Evolutionary conservation across 2,797 vertebrate genomes (phyloP).

Genomic region (Lagodon rhomboides): DNA sequence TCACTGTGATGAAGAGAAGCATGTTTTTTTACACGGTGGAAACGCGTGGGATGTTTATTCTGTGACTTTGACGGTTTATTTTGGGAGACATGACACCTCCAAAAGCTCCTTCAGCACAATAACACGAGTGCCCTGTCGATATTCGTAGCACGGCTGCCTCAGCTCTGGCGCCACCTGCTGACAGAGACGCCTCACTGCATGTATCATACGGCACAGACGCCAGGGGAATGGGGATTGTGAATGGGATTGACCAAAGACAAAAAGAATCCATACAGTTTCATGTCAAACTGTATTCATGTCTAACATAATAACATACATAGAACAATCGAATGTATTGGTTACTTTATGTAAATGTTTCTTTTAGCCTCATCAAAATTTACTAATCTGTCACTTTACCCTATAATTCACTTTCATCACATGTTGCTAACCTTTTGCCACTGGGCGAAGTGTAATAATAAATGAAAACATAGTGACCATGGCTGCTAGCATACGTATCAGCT

Average conservation of each 20-base stretch:
- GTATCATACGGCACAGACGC: not conserved
- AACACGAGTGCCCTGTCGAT: not conserved
- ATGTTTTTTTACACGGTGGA: not conserved
- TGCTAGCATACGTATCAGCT: no score
- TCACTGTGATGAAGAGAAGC: not conserved
- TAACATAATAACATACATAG: no score
- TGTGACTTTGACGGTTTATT: not conserved
- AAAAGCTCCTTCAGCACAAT: no score
- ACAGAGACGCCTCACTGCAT: constrained; percentile 22
- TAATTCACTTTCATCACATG: no score
- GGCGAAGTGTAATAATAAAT: no score
- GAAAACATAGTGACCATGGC: no score
- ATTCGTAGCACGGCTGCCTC: not conserved
- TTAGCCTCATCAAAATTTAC: no score
- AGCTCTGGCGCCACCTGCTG: constrained; percentile 56
- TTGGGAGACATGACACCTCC: not conserved
- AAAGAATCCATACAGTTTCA: not conserved
- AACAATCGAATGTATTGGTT: no score
- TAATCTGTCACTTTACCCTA: no score
- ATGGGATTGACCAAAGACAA: not conserved
- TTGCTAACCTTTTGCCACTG: no score
- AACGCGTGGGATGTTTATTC: not conserved
- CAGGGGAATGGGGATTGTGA: not conserved
- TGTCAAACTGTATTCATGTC: not conserved
- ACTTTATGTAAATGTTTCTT: no score